phyloP scores from a whole-genome alignment of 1,140 invertebrate genomes.

The Drosophila punjabiensis region DNA sequence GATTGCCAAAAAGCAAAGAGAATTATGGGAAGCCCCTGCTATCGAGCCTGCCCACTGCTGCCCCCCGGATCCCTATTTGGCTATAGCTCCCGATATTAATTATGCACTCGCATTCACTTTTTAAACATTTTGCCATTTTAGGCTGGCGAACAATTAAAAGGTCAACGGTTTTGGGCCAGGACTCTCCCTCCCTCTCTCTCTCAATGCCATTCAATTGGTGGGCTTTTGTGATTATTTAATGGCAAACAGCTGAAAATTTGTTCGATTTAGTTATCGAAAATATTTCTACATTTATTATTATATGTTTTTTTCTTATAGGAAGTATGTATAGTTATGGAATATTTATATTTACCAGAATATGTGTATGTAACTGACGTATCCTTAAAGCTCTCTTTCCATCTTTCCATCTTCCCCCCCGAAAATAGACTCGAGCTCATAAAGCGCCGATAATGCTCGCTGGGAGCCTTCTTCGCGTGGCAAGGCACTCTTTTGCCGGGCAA shows the following conservation, averaged over 20 bases:
- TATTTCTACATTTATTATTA: background rate
- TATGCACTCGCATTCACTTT: slow-evolving; percentile 52
- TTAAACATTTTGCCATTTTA: slow-evolving; percentile 57
- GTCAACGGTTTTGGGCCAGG: background rate
- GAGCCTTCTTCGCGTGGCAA: slow-evolving; percentile 9
- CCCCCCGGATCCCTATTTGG: background rate
- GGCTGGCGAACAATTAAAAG: slow-evolving; percentile 64
- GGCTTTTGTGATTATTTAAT: slow-evolving; percentile 73
- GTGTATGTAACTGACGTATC: background rate
- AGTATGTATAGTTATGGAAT: background rate
- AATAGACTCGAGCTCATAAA: slow-evolving; percentile 39
- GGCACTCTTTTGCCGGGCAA: slow-evolving; percentile 40
- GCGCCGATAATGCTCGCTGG: slow-evolving; percentile 7
- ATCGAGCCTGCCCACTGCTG: too few species aligned
- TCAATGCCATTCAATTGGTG: slow-evolving; percentile 54
- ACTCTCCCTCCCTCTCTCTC: background rate
- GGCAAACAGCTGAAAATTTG: slow-evolving; percentile 12
- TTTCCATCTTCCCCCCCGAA: too few species aligned
- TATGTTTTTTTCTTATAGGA: background rate
- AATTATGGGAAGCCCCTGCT: slow-evolving; percentile 21
- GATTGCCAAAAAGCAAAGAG: slow-evolving; percentile 31
- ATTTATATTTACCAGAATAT: background rate
- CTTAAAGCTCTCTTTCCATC: background rate
- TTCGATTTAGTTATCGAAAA: slow-evolving; percentile 1
- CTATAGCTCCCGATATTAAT: slow-evolving; percentile 43